Percentiles rank a stretch among this genome's conserved stretches.
Conservation (phyloP, 2,888 invertebrate species). For the Hyppa rectilinea region DNA sequence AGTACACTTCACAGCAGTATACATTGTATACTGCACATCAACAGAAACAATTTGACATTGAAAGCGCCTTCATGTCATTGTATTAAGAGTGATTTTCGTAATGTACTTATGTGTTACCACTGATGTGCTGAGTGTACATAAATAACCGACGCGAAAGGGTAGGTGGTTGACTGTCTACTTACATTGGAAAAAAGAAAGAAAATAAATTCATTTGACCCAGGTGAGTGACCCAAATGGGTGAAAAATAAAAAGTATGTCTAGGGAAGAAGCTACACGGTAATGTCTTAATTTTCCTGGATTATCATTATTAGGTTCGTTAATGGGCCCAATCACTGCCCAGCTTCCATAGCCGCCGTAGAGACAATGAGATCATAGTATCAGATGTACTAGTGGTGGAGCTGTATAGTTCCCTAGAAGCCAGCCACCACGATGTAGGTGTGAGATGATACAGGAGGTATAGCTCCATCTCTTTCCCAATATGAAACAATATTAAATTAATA, state of each 20-base stretch:
- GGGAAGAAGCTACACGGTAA: neutral
- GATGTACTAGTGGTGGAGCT: neutral
- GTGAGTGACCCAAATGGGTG: neutral
- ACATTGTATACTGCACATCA: neutral
- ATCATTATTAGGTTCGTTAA: neutral
- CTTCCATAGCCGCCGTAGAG: neutral
- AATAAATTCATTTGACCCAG: neutral
- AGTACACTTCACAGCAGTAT: neutral
- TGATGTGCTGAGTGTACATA: too few species aligned
- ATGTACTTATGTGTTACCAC: neutral
- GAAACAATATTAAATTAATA: too few species aligned
- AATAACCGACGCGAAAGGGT: neutral
- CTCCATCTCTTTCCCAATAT: too few species aligned
- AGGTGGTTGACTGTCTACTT: too few species aligned
- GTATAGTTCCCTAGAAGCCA: neutral
- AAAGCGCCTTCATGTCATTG: neutral
- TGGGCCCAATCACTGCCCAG: neutral
- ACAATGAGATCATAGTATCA: neutral
- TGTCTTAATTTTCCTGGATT: neutral
- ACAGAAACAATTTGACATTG: neutral
- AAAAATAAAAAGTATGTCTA: neutral
- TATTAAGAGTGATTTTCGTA: constrained; percentile 1
- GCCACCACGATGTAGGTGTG: too few species aligned
- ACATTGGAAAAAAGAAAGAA: neutral
- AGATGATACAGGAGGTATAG: too few species aligned